Percentiles rank a stretch among this genome's conserved stretches.
phyloP scores from a whole-genome alignment of 2,797 vertebrate species.

The Eutrigla gurnardus region DNA sequence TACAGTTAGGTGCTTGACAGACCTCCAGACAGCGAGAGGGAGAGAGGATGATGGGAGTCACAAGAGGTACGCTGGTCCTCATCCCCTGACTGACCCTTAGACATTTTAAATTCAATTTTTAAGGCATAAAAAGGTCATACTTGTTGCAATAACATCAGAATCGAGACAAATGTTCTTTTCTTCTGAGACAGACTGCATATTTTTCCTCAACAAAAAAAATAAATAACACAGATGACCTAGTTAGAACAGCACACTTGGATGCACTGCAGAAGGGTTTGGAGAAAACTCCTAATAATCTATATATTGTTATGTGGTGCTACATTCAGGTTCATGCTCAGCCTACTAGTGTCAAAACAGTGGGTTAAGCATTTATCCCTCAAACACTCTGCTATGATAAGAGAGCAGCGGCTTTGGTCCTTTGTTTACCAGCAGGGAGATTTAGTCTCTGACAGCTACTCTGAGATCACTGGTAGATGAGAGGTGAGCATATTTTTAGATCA shows the following conservation, averaged over 20 bases:
- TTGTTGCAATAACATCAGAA: slow-evolving; percentile 37
- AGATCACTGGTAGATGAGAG: slow-evolving; percentile 69
- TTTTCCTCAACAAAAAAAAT: slow-evolving; percentile 41
- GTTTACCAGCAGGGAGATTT: slow-evolving; percentile 60
- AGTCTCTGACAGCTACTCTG: slow-evolving; percentile 55
- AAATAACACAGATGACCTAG: slow-evolving; percentile 68
- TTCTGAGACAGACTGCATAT: slow-evolving; percentile 33
- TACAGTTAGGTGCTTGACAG: slow-evolving; percentile 75
- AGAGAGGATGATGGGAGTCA: slow-evolving; percentile 30
- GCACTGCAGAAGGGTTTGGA: slow-evolving; percentile 44
- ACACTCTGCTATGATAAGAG: slow-evolving; percentile 47
- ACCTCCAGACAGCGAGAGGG: slow-evolving; percentile 43
- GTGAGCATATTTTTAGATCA: slow-evolving; percentile 75
- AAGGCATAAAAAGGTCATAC: slow-evolving; percentile 39
- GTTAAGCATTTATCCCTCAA: slow-evolving; percentile 58
- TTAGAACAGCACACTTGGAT: slow-evolving; percentile 52
- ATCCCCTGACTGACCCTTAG: slow-evolving; percentile 28
- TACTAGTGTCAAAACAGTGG: slow-evolving; percentile 47
- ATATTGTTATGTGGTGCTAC: slow-evolving; percentile 13
- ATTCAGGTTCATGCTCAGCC: slow-evolving; percentile 25
- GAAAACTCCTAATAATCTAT: slow-evolving; percentile 31
- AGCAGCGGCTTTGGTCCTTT: slow-evolving; percentile 49
- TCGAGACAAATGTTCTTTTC: slow-evolving; percentile 24
- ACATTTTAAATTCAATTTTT: slow-evolving; percentile 39
- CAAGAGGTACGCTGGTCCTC: slow-evolving; percentile 32